Evolutionary conservation across 2,797 vertebrate genomes (phyloP), one percentile per base, ranked within the genome.

Genomic region (Argyrosomus regius): DNA sequence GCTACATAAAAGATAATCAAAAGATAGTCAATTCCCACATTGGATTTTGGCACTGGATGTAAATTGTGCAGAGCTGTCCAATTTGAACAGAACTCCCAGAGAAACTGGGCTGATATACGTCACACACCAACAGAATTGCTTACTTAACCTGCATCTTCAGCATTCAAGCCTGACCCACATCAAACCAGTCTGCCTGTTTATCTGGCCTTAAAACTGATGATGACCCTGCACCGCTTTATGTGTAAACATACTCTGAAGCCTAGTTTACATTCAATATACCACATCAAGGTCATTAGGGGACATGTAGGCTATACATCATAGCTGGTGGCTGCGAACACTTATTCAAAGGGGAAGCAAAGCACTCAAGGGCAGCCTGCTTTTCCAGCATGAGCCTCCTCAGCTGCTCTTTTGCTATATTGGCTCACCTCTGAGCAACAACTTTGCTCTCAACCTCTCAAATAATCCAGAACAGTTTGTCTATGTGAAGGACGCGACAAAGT

Each of bases 241-340:
- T 72, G 75, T 78, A 91, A 89, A 92, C 70, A 82, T 83, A 77
- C 74, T 60, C 72, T 77, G 76, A 84, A 90, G 91, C 84, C 92
- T 87, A 84, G 87, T 94, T 94, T 93, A 92, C 84, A 93, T 90
- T 89, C 88, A 91, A 84, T 86, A 83, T 78, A 71, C 83, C 78
- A 78, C 87, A 66, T 80, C 83, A 88, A 90, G 93, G 91, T 90
- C 83, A 89, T 87, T 78, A 88, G 90, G 90, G 88, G 86, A 92
- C 69, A 71, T 91, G 91, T 90, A 89, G 73, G 58, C 88, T 87
- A 91, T 94, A 89, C 70, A 94, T 96, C 94, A 95, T 77, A 82
- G 87, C 63, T 64, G 70, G 48, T 71, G 75, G 65, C 80, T 75
- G 68, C 56, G 75, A 89, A 83, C 80, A 86, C 79, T 78, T 83